Base-by-base conservation (phyloP, 2,888 invertebrate species). In the Pseudococcus jackbeardsleyi region DNA sequence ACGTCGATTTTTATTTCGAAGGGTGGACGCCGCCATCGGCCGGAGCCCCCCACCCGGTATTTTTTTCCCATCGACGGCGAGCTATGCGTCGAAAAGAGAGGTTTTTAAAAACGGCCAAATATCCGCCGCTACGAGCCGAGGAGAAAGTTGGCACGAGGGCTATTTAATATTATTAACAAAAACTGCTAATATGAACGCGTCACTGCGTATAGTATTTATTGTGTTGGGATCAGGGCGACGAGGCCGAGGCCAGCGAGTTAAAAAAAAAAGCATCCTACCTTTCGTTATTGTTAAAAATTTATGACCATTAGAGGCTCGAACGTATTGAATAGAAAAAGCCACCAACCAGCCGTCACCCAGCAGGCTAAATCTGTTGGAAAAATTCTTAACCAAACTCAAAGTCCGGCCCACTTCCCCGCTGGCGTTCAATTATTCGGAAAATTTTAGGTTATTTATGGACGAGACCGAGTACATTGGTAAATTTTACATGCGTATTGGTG, bases 1-100 rank as follows among this genome's bases (percentile, higher is more conserved):
- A 86, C 86, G 86, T 86, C 86, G 86, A 86, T 86, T 86, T 86
- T 86, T 86, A 72, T 86, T 86, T 82, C 79, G 79, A 82, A 82
- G 79, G 79, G 79, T 82, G 79, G 79, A 82, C 79, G 46, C 79
- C n/a, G 39, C 79, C 42, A 6, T 6, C 42, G 5, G 42, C 42
- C 42, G 42, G 9, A 8, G 6, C 72, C 72, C 64, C 12, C 3
- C 64, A 4, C 17, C 33, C 15, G 39, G 5, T 42, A 39, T 77
- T 77, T 77, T 77, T 77, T 77, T 39, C 77, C 39, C 54, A 54
- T n/a, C 54, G 54, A 5, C 46, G 79, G 59, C 42, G 42, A 42
- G 5, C 42, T 59, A 19, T 59, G n/a, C 48, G 48, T 15, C 48
- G 48, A 59, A 59, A 59, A 59, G 59, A 59, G 79, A 42, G 79